Evolutionary conservation across 1,140 invertebrate species (phyloP).

Genomic region (Sycophaga agraensis): DNA sequence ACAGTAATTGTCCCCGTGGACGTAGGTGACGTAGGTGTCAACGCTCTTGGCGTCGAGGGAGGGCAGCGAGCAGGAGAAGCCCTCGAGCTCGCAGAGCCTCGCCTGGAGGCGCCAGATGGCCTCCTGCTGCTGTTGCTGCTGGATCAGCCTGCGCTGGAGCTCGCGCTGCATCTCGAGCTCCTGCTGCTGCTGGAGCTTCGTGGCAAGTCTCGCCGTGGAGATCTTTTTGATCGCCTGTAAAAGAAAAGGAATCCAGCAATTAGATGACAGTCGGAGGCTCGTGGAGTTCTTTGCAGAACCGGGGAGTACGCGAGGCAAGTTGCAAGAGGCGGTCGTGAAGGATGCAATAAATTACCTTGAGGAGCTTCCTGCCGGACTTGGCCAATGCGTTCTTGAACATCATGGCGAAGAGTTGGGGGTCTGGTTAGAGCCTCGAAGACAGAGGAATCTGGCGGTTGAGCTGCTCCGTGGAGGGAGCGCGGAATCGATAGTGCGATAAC

Average conservation of each 20-base stretch:
- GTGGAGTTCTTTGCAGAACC: not conserved
- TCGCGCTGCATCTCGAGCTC: constrained; percentile 34
- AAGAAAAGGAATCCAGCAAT: not conserved
- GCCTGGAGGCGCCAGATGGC: not conserved
- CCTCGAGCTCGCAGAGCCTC: constrained; percentile 33
- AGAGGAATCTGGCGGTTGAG: too few relatives aligned
- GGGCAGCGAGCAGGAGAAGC: constrained; percentile 44
- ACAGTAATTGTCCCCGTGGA: constrained; percentile 33
- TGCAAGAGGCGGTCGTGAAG: not conserved
- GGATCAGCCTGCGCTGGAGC: constrained; percentile 32
- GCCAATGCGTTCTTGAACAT: constrained; percentile 51
- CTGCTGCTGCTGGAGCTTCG: constrained; percentile 35
- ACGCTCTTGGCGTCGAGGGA: constrained; percentile 50
- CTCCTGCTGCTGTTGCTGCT: constrained; percentile 3
- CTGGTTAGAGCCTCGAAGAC: too few relatives aligned
- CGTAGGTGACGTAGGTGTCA: constrained; percentile 51
- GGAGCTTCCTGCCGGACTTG: constrained; percentile 49
- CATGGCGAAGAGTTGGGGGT: not conserved
- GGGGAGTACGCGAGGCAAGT: not conserved
- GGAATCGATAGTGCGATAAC: too few relatives aligned
- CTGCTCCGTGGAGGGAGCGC: too few relatives aligned
- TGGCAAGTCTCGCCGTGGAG: constrained; percentile 36
- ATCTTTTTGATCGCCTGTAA: constrained; percentile 48
- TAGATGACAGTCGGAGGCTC: too few relatives aligned
- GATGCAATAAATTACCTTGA: constrained; percentile 40